A percentile compares a stretch with the other conserved stretches of the same genome.
phyloP scores from a whole-genome alignment of 2,797 vertebrate genomes.

The Alca torda region DNA sequence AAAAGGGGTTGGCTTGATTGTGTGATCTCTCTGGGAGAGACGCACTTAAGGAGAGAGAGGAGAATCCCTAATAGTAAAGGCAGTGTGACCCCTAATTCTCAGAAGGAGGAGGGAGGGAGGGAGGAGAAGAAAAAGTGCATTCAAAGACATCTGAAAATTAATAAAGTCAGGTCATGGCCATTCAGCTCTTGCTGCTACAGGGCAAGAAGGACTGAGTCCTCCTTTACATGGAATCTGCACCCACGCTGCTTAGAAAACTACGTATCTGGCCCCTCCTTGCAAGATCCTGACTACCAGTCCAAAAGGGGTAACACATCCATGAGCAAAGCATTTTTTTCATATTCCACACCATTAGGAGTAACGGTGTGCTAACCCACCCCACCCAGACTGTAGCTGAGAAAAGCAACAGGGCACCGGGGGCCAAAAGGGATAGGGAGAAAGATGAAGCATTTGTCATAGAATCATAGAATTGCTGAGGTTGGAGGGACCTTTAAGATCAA shows the following conservation, averaged over 20 bases:
- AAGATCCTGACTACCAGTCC: neutral
- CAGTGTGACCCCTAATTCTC: neutral
- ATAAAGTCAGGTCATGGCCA: neutral
- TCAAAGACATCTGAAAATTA: neutral
- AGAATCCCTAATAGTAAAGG: neutral
- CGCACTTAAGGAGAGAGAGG: neutral
- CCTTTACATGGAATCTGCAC: neutral
- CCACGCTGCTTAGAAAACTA: neutral
- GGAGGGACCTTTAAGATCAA: no score
- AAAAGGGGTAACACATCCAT: neutral
- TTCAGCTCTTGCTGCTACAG: neutral
- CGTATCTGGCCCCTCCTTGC: neutral
- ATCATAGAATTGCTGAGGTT: no score
- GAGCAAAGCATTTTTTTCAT: neutral
- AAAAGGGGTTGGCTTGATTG: neutral
- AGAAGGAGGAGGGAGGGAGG: neutral
- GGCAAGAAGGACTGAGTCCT: neutral
- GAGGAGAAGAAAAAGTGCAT: fast-evolving
- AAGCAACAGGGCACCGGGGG: neutral
- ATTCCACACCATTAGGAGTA: neutral
- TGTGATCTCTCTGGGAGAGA: neutral
- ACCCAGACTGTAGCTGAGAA: neutral
- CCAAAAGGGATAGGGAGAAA: neutral
- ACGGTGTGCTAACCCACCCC: neutral
- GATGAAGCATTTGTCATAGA: neutral